Evolutionary conservation across 1,140 invertebrate genomes (phyloP), one percentile per base, ranked within the genome.

Genomic region (Lordiphosa clarofinis): DNA sequence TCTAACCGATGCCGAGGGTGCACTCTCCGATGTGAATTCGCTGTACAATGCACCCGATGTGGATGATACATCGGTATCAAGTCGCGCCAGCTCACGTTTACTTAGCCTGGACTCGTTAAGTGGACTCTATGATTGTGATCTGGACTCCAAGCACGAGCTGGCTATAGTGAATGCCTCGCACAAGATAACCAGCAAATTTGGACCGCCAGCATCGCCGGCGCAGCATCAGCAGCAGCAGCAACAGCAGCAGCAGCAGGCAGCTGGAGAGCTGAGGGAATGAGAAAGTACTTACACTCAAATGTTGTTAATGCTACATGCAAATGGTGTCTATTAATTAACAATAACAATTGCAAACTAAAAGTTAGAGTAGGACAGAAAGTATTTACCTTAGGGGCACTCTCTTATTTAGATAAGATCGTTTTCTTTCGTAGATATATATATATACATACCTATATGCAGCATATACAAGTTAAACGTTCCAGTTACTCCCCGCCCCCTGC

Each of bases 11-110:
- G 94, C 94, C 5, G 95, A 96, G 91, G 95, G 94, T 44, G 94
- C 94, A 5, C 89, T 96, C 39, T 96, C 94, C 81, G 95, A 96
- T 88, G 94, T 95, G 19, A 96, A 96, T 89, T 96, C 95, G n/a
- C 92, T 95, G 56, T 95, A 94, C 82, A 92, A 93, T 82, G 93
- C 93, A 52, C 93, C 92, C 66, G 94, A 94, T 82, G 91, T 94
- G 65, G 94, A 94, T 79, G 94, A 94, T 82, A 94, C 94, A 70
- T 95, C 94, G 19, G 94, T 94, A 24, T 93, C 95, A 61, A 94
- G 93, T 47, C 90, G 95, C 53, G 94, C 95, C 6, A 95, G 94
- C 40, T 95, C 94, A 7, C 91, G 94, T 10, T 92, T 94, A 11
- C 91, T 95, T 57, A 94, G 93, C 48, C 89, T 95, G 13, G 95